Evolutionary conservation across 2,797 vertebrate genomes (phyloP).

Genomic region (Sitta carolinensis): DNA sequence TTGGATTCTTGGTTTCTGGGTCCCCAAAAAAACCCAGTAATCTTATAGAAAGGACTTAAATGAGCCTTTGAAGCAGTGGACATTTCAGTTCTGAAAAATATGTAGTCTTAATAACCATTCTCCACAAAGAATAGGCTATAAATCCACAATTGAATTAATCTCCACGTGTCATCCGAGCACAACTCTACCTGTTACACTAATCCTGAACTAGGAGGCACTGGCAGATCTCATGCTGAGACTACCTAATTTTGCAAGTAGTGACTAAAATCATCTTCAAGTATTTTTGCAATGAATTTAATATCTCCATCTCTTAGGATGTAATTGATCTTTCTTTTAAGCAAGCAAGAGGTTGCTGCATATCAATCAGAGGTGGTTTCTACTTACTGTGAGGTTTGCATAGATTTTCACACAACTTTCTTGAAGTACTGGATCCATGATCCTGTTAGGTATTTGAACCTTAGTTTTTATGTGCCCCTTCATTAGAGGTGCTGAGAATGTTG

Average conservation of each 20-base stretch:
- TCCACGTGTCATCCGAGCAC: accelerated
- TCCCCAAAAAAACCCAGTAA: neutral
- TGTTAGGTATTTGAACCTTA: neutral
- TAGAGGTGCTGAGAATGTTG: neutral
- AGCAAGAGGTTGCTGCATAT: neutral
- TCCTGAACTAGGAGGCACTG: neutral
- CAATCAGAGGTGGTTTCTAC: neutral
- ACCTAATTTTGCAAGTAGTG: neutral
- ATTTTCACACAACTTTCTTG: neutral
- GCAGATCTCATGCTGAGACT: neutral
- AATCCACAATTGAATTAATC: neutral
- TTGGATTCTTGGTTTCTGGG: neutral
- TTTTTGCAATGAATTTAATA: neutral
- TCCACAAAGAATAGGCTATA: neutral
- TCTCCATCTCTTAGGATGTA: neutral
- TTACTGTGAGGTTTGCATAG: neutral
- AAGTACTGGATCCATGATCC: neutral
- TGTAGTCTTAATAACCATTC: neutral
- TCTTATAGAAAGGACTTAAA: neutral
- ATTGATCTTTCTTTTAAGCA: neutral
- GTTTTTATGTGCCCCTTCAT: neutral
- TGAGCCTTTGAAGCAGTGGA: neutral
- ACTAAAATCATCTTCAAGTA: neutral
- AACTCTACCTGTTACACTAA: neutral
- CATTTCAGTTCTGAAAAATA: neutral